A percentile compares a stretch with the other conserved stretches of the same genome.
phyloP scores from a whole-genome alignment of 2,888 invertebrate genomes.

The Hymenopus coronatus region DNA sequence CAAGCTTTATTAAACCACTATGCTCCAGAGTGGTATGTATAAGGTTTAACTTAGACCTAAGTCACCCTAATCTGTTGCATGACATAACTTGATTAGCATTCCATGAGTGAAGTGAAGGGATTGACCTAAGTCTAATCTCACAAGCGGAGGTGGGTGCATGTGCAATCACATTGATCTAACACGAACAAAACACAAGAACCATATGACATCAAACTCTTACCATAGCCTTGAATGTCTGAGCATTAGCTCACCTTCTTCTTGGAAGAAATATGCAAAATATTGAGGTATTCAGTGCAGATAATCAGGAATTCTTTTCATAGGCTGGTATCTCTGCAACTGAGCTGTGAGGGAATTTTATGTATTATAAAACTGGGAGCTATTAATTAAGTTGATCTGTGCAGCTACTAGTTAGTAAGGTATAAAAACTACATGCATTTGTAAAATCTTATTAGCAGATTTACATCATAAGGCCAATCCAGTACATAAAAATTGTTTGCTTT shows the following conservation, averaged over 20 bases:
- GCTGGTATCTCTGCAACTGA: background rate
- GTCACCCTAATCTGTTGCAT: too few relatives aligned
- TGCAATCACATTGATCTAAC: background rate
- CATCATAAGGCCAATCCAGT: background rate
- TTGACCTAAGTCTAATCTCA: too few relatives aligned
- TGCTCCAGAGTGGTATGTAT: too few relatives aligned
- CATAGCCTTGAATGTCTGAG: background rate
- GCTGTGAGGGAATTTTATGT: background rate
- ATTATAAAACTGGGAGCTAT: background rate
- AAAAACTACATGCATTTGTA: background rate
- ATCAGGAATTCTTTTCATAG: background rate
- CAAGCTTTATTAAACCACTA: too few relatives aligned
- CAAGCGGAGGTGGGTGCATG: background rate
- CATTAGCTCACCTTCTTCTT: background rate
- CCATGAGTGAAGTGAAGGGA: too few relatives aligned
- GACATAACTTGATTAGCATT: too few relatives aligned
- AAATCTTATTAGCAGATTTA: background rate
- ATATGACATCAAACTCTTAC: background rate
- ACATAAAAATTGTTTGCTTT: background rate
- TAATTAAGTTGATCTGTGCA: background rate
- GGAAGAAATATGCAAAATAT: background rate
- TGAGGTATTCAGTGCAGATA: background rate
- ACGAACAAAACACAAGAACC: background rate
- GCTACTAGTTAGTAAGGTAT: background rate
- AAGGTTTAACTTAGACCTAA: too few relatives aligned